Evolutionary conservation across 1,140 invertebrate species (phyloP), one percentile per base, ranked within the genome.

Genomic region (Maniola jurtina): DNA sequence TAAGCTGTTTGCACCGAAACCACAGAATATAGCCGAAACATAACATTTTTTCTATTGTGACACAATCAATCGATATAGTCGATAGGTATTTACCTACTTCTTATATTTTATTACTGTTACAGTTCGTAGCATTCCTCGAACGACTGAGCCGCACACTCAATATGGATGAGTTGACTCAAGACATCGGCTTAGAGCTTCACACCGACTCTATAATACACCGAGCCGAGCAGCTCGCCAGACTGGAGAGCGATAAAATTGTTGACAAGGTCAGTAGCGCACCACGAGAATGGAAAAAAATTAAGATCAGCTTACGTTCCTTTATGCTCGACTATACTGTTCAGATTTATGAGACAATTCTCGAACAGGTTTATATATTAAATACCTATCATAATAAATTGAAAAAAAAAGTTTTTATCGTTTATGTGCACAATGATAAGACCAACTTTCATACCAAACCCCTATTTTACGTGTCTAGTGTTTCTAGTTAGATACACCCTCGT

Each of bases 241-340:
- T 96, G 14, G 95, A 97, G 83, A 95, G 94, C 76, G 95, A 96
- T 82, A 95, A 95, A 83, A 91, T 95, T 54, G 94, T 95, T 15
- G 95, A 95, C 82, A 95, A 95, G 93, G 95, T 95, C 89, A 92
- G 84, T 79, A 62, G 40, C 58, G 34, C 62, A 60, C 50, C 48
- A 61, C 69, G 63, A 61, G 70, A 76, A 74, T 70, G 73, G 69
- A 73, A 73, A 71, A n/a, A 66, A 68, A 36, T 57, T 61, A 34
- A 64, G 57, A 60, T 61, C 67, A 10, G 48, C 58, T 69, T 64
- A 61, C 52, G 64, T 61, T 64, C 62, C 47, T 62, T 62, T 61
- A 50, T 60, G 13, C 45, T 45, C 8, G 11, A 16, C 6, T 25
- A 50, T 50, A n/a, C 13, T 50, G 14, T 50, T 55, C 40, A 55